Base-by-base conservation (phyloP, 2,113 vertebrate species). In the Amblyornis subalaris region DNA sequence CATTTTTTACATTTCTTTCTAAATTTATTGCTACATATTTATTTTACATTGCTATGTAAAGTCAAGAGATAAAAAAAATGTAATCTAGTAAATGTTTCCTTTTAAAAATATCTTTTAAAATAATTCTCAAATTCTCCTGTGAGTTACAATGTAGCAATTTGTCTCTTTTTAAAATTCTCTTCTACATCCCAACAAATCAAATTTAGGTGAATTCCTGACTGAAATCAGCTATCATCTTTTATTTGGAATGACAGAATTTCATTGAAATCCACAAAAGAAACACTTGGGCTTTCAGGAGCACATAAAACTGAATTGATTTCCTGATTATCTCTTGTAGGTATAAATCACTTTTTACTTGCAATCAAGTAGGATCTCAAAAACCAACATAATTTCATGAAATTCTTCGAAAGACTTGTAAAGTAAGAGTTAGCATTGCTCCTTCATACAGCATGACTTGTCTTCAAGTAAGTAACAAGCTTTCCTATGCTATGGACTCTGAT, bases 381-480 rank as follows among this genome's bases (percentile, higher is more conserved):
- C 4, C 4, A 71, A 48, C 3, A 74, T 5, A 74, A 75, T 58
- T 8, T 62, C 24, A 23, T 36, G 9, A 22, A 75, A 55, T 23
- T 71, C 4, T 72, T 61, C 42, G 17, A 72, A 67, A 91, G 61
- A 21, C 18, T 40, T 66, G 7, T 18, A 47, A 82, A 81, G 7
- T 16, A 69, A 36, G 2, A 20, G 12, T 40, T 88, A 51, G 14
- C 4, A 9, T 74, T 81, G 10, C 5, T 72, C 10, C 85, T 53
- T 57, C 4, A 38, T 54, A 5, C 4, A 76, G 3, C 6, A 20
- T 2, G 3, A 35, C 9, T 65, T 2, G 0, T 57, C 40, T 53
- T 72, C 26, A 55, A 22, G 12, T n/a, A 61, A 71, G 25, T 40
- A 64, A 57, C 5, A 33, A 9, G 12, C 2, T 51, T 73, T 33